Evolutionary conservation across 2,888 invertebrate species (phyloP).

Genomic region (Gnatocerus cornutus): DNA sequence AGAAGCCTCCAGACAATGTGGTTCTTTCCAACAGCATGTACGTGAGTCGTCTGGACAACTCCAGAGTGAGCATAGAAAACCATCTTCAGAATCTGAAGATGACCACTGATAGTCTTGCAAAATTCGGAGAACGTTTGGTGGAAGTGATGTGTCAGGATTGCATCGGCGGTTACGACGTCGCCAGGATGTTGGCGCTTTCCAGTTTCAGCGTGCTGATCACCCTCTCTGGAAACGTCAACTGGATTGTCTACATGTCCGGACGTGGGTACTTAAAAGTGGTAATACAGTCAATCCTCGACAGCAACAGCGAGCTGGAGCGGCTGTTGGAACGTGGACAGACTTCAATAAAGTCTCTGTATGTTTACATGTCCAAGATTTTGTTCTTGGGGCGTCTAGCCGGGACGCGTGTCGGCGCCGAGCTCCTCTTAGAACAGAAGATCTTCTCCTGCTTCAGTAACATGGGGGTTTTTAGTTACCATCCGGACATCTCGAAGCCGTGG

Average conservation of each 20-base stretch:
- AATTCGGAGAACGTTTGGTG: constrained; percentile 87
- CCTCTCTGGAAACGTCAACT: constrained; percentile 80
- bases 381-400: constrained; percentile 82
- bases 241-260: constrained; percentile 77
- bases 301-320: constrained; percentile 80
- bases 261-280: constrained; percentile 87
- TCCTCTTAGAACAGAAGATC: constrained; percentile 76
- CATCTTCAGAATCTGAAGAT: constrained; percentile 45
- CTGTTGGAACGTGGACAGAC: constrained; percentile 76
- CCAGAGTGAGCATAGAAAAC: constrained; percentile 60
- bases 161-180: constrained; percentile 90
- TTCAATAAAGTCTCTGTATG: constrained; percentile 84
- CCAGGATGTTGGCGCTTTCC: constrained; percentile 90
- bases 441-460: constrained; percentile 79
- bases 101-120: constrained; percentile 77
- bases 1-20: constrained; percentile 55
- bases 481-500: constrained; percentile 74
- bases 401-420: constrained; percentile 79
- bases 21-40: constrained; percentile 71
- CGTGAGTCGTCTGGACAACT: constrained; percentile 79
- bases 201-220: constrained; percentile 86
- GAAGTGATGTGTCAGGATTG: constrained; percentile 90
- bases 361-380: constrained; percentile 92
- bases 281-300: constrained; percentile 85
- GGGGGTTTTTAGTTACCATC: constrained; percentile 82